phyloP scores from a whole-genome alignment of 64 coral and sea anemone species.

The Stichodactyla mertensii region DNA sequence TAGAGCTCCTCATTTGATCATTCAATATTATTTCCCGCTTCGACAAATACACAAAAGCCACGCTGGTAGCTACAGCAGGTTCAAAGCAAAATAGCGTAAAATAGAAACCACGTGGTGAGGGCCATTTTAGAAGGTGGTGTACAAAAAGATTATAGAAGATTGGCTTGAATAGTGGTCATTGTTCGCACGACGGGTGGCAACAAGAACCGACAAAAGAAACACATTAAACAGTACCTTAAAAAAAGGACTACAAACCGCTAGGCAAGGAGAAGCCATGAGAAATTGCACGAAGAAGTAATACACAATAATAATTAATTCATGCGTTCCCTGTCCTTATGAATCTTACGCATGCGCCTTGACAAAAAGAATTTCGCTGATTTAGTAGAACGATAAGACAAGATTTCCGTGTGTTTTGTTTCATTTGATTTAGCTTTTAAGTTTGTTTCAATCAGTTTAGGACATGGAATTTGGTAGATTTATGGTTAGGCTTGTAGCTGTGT shows the following conservation, averaged over 20 bases:
- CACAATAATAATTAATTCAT: neutral
- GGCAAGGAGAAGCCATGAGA: neutral
- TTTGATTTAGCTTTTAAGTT: neutral
- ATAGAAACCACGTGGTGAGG: neutral
- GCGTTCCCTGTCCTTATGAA: neutral
- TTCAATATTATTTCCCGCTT: neutral
- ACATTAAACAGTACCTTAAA: too few species aligned
- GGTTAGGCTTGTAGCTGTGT: neutral
- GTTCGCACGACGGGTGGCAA: neutral
- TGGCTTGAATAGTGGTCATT: neutral
- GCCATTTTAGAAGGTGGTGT: neutral
- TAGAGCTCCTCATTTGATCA: too few species aligned
- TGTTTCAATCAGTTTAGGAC: neutral
- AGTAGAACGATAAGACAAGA: neutral
- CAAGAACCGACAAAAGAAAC: neutral
- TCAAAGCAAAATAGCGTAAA: neutral
- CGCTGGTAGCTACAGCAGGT: neutral
- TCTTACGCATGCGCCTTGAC: neutral
- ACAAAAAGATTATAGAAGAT: neutral
- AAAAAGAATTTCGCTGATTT: neutral
- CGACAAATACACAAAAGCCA: neutral
- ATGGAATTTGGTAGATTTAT: neutral
- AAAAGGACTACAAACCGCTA: too few species aligned
- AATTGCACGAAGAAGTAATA: neutral
- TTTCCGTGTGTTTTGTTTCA: neutral